Conservation (phyloP, 1,140 invertebrate species). For the Vanessa atalanta region DNA sequence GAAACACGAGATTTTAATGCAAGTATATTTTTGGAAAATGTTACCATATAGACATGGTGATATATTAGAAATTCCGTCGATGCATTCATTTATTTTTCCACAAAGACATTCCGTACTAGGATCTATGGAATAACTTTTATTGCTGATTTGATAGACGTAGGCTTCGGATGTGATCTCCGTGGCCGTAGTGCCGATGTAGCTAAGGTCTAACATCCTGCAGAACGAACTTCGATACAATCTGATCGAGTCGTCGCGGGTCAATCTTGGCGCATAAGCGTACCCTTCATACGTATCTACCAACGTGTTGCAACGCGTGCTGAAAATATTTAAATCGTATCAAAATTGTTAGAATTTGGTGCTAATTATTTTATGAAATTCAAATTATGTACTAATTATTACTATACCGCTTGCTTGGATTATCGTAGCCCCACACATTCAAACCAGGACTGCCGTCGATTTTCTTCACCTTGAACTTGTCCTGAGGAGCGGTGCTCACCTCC, state of each 20-base stretch:
- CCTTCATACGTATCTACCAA: conserved; percentile 81
- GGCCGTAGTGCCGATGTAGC: conserved; percentile 67
- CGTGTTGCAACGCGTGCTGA: conserved; percentile 54
- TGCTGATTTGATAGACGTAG: conserved; percentile 77
- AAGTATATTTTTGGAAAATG: conserved; percentile 26
- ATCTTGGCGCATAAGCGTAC: conserved; percentile 81
- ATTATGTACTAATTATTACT: too few species aligned
- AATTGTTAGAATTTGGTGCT: too few species aligned
- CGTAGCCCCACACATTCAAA: conserved; percentile 47
- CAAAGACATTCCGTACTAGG: conserved; percentile 85
- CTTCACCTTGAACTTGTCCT: conserved; percentile 61
- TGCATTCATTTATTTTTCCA: conserved; percentile 73
- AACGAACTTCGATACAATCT: conserved; percentile 85
- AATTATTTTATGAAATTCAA: too few species aligned
- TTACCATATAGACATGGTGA: conserved; percentile 88
- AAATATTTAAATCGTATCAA: conserved; percentile 8
- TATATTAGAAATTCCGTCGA: conserved; percentile 84
- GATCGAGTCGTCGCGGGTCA: conserved; percentile 81
- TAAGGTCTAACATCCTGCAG: conserved; percentile 84
- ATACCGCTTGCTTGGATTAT: conserved; percentile 47
- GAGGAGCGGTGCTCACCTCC: conserved; percentile 45
- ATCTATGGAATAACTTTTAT: conserved; percentile 79
- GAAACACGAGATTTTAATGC: too few species aligned
- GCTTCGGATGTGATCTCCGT: conserved; percentile 72
- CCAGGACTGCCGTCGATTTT: conserved; percentile 61